These are phyloP conservation scores for Gastracanthus pulcherrimus DNA, from an alignment of 2,888 invertebrate genomes.

Conservation along the genomic window DNA sequence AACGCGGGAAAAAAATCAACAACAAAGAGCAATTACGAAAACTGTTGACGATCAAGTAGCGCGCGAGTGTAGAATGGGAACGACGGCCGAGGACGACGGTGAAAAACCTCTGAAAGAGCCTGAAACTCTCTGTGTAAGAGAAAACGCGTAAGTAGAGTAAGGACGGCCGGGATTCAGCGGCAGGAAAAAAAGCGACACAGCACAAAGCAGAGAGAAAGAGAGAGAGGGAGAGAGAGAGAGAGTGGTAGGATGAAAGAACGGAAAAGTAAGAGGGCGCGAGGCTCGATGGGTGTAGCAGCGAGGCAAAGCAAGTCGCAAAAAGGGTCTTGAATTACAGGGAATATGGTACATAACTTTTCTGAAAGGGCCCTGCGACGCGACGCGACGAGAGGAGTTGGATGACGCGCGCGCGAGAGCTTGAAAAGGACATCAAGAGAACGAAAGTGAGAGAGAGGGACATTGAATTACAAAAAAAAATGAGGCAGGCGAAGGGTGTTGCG, in stretches of 20 bases:
- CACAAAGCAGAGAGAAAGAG: constrained; percentile 8
- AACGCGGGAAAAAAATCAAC: constrained; percentile 6
- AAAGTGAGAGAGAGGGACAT: constrained; percentile 18
- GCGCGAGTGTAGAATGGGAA: not conserved
- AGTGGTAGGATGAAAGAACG: not conserved
- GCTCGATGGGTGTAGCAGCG: not conserved
- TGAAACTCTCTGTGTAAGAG: not conserved
- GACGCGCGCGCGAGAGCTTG: too few relatives aligned
- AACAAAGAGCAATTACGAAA: constrained; percentile 38
- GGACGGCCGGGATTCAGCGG: constrained; percentile 1
- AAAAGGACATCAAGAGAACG: constrained; percentile 29
- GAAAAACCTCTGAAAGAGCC: not conserved
- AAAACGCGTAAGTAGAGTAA: constrained; percentile 28
- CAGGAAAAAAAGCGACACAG: not conserved
- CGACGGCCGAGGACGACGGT: not conserved
- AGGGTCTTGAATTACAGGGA: constrained; percentile 61
- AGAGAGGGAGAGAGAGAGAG: not conserved
- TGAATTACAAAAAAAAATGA: constrained; percentile 44
- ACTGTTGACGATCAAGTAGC: constrained; percentile 44
- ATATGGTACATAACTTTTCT: constrained; percentile 64
- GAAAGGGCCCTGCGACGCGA: constrained; percentile 57
- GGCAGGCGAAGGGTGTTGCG: constrained; percentile 2
- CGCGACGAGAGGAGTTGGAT: not conserved
- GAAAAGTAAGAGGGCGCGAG: not conserved
- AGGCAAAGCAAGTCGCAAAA: constrained; percentile 39